Evolutionary conservation across 1,140 invertebrate genomes (phyloP).

Genomic region (Papilio polyxenes): DNA sequence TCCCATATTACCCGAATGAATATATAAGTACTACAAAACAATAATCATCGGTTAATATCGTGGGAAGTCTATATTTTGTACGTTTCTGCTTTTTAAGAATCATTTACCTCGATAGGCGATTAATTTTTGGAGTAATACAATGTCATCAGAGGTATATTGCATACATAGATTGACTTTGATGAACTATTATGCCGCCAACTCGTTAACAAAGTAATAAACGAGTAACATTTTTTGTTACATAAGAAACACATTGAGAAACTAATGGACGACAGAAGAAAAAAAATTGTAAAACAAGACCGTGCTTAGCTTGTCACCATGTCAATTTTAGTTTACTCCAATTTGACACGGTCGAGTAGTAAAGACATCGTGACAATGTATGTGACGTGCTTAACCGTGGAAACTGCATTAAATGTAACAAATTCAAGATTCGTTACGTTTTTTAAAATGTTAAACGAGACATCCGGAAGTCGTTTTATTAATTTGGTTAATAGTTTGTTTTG

Average conservation of each 20-base stretch:
- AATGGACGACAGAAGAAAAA: neutral
- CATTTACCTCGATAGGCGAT: no score
- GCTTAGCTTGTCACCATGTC: neutral
- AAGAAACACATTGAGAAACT: neutral
- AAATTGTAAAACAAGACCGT: neutral
- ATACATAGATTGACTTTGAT: neutral
- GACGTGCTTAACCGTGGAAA: conserved; percentile 25
- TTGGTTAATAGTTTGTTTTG: neutral
- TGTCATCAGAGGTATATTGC: neutral
- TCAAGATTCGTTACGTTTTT: neutral
- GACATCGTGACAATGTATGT: neutral
- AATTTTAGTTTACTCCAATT: conserved; percentile 2
- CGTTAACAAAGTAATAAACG: neutral
- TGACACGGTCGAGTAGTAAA: neutral
- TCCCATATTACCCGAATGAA: neutral
- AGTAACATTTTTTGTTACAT: neutral
- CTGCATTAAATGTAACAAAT: conserved; percentile 33
- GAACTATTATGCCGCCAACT: neutral
- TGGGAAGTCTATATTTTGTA: neutral
- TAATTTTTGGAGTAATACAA: no score
- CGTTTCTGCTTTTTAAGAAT: neutral
- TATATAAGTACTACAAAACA: no score
- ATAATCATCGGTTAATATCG: neutral
- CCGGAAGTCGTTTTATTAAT: conserved; percentile 22
- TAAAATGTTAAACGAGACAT: conserved; percentile 15